Base-by-base conservation (phyloP, 2,797 vertebrate genomes). In the Aselliscus stoliczkanus region DNA sequence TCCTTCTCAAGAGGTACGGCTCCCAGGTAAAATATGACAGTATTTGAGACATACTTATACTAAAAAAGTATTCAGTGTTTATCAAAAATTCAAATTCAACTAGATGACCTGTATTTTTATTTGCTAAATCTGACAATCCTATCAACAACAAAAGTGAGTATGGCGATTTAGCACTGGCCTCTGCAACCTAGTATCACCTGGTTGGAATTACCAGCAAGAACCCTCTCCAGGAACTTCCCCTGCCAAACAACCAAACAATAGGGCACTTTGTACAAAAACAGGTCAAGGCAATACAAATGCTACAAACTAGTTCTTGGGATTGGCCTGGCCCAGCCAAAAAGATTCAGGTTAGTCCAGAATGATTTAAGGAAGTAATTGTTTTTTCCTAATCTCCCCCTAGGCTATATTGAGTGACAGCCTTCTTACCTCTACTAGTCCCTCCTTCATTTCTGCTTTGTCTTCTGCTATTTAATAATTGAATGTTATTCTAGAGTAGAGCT, bases 181-280 rank as follows among this genome's bases (percentile, higher is more conserved):
- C n/a, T 85, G 76, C 76, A 80, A 34, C 20, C 17, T 70, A 81
- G 39, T 23, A 27, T 67, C 67, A 77, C 27, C 47, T 37, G 81
- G 60, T 25, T 62, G n/a, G 67, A 64, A 27, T 64, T 75, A 58
- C 23, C 27, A 34, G 69, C 75, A 76, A 81, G 37, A 79, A 42
- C 50, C 72, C 54, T 47, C 58, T 87, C 62, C 27, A 39, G 5
- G 15, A 60, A 47, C 56, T 50, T 84, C 23, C 34, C 31, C 50
- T 47, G 65, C 62, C 93, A 96, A 97, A 27, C 56, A 65, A 94
- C 42, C 58, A 96, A 97, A 97, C 96, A 98, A 85, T 91, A 88
- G 31, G 34, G 34, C 47, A 34, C 93, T 96, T 96, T 97, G 94
- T 98, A 60, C 52, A 91, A 95, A 96, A 98, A 64, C 93, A 97